Evolutionary conservation across 2,888 invertebrate species (phyloP), one percentile per base, ranked within the genome.

Genomic region (Chymomyza procnemis): DNA sequence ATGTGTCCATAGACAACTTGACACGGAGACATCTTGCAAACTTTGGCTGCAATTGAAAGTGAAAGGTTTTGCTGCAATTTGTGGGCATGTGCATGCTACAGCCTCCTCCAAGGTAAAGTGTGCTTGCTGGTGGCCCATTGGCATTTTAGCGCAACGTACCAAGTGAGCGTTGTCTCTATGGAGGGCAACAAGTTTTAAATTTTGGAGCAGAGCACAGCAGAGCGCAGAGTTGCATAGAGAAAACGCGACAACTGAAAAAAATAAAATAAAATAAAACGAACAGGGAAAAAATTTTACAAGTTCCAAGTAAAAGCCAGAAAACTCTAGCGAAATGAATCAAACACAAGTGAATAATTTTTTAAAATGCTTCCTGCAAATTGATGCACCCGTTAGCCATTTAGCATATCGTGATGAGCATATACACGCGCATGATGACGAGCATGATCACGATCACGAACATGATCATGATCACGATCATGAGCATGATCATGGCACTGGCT

Each of bases 321-420:
- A 16, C 8, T 50, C 50, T n/a, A n/a, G 14, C 22, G 76, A 63
- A 71, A 84, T 84, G 83, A 84, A 84, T 73, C 85, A 84, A 85
- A 78, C 83, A 64, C 79, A 84, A 77, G 78, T 84, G 66, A 85
- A 84, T 74, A 76, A 83, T 75, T 84, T 84, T 65, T 72, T 84
- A 58, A 81, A 83, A 71, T 84, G 83, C 80, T 85, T 84, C 81
- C 83, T 85, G 83, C 81, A 84, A 83, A 84, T 83, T 73, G 80
- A 84, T 79, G 86, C 78, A 74, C 69, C 79, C 76, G 74, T 74
- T 66, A 70, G 71, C 70, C 76, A 69, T 56, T 72, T 79, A 67
- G 18, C 67, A 48, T 59, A 67, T 4, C 71, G 48, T 48, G 74
- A 71, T 64, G 68, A 71, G 57, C 69, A 66, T 3, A 66, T 67